phyloP scores from a whole-genome alignment of 2,888 invertebrate genomes.

The Orchesellides sinensis region DNA sequence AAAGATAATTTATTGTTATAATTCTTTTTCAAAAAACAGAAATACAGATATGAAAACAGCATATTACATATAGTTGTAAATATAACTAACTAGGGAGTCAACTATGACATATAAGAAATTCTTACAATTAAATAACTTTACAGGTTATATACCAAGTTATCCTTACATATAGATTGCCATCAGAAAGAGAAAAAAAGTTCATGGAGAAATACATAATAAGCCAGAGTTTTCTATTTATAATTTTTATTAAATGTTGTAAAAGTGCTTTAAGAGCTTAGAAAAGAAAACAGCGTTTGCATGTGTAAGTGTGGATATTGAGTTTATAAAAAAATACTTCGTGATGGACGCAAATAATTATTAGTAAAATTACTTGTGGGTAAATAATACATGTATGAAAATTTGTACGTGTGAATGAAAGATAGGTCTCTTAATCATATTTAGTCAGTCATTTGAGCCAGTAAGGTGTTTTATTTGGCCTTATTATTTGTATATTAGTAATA shows the following conservation, averaged over 20 bases:
- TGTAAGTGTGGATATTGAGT: neutral
- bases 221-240: neutral
- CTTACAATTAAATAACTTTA: neutral
- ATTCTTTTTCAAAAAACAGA: neutral
- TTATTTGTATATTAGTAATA: neutral
- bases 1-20: neutral
- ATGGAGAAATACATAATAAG: neutral
- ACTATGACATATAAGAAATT: neutral
- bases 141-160: neutral
- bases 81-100: neutral
- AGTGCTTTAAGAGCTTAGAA: slow-evolving; percentile 7
- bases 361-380: neutral
- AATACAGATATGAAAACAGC: neutral
- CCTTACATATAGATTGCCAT: slow-evolving; percentile 16
- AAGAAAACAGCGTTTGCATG: neutral
- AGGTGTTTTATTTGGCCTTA: slow-evolving; percentile 4
- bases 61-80: neutral
- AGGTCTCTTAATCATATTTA: neutral
- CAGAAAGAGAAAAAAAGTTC: slow-evolving; percentile 2
- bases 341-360: neutral
- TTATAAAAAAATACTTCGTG: neutral
- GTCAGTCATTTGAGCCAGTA: neutral
- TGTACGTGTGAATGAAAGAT: no score
- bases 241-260: neutral
- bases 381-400: no score